phyloP scores from a whole-genome alignment of 2,797 vertebrate species.

The Helicolenus hilgendorfi region DNA sequence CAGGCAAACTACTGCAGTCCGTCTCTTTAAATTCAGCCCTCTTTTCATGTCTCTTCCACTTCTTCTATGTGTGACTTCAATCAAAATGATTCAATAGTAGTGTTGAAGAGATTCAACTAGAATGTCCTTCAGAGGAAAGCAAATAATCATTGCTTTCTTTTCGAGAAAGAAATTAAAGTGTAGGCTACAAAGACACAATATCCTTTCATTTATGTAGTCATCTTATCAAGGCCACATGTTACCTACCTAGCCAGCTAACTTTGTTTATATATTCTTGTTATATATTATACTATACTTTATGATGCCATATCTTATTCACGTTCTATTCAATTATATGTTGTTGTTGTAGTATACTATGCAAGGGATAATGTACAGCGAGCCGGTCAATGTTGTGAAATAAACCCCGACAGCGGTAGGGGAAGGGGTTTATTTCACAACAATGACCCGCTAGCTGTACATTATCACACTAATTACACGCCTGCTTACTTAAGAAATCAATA shows the following conservation, averaged over 20 bases:
- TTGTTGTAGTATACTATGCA: background rate
- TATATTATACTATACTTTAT: background rate
- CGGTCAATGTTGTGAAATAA: no score
- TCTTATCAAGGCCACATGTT: background rate
- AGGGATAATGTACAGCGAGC: no score
- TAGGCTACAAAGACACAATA: background rate
- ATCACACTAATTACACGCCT: no score
- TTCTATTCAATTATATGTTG: background rate
- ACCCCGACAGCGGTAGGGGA: no score
- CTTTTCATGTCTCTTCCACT: background rate
- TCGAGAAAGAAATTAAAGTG: background rate
- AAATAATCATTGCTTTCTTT: background rate
- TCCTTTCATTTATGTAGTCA: background rate
- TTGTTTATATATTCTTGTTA: background rate
- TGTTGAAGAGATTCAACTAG: background rate
- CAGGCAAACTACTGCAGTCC: background rate
- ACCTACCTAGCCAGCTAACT: background rate
- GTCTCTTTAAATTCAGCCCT: background rate
- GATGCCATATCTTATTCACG: background rate
- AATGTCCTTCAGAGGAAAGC: background rate
- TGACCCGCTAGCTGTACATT: no score
- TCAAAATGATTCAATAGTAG: background rate
- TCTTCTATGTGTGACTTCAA: background rate
- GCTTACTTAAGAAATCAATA: no score
- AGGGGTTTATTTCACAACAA: no score